These are phyloP conservation scores for Danaus melanippus DNA, from an alignment of 1,140 invertebrate genomes.

Conservation along the genomic window DNA sequence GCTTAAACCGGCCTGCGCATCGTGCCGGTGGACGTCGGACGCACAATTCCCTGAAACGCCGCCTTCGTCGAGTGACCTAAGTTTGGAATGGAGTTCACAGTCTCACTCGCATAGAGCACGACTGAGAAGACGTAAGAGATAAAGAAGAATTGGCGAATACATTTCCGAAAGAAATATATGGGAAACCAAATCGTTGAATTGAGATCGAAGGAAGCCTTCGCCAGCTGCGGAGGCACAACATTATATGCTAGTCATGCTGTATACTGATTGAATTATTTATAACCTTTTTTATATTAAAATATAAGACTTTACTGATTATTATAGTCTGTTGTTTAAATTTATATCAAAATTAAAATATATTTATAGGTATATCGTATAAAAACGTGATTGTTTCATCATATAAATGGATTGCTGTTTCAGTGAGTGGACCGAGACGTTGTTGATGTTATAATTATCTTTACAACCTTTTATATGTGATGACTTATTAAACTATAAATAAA, in stretches of 20 bases:
- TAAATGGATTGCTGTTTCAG: no score
- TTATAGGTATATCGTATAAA: no score
- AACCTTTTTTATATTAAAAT: no score
- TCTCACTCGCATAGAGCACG: constrained; percentile 43
- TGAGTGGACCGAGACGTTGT: no score
- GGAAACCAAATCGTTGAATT: constrained; percentile 13
- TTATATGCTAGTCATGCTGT: constrained; percentile 14
- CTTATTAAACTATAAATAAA: no score
- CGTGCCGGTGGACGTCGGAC: constrained; percentile 62
- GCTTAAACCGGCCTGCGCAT: constrained; percentile 45
- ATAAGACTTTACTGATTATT: no score
- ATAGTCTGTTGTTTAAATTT: no score
- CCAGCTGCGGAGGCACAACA: constrained; percentile 8
- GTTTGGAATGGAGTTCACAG: constrained; percentile 58
- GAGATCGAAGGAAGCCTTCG: constrained; percentile 7
- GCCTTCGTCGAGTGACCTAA: constrained; percentile 55
- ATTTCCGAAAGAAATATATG: constrained; percentile 7
- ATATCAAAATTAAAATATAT: no score
- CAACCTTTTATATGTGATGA: no score
- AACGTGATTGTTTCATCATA: constrained; percentile 2
- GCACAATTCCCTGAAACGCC: constrained; percentile 66
- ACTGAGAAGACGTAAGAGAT: constrained; percentile 54
- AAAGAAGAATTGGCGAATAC: constrained; percentile 12
- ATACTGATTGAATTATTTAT: constrained; percentile 1
- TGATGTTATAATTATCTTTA: no score